phyloP scores from a whole-genome alignment of 2,113 vertebrate species.

The Sphyrna mokarran region DNA sequence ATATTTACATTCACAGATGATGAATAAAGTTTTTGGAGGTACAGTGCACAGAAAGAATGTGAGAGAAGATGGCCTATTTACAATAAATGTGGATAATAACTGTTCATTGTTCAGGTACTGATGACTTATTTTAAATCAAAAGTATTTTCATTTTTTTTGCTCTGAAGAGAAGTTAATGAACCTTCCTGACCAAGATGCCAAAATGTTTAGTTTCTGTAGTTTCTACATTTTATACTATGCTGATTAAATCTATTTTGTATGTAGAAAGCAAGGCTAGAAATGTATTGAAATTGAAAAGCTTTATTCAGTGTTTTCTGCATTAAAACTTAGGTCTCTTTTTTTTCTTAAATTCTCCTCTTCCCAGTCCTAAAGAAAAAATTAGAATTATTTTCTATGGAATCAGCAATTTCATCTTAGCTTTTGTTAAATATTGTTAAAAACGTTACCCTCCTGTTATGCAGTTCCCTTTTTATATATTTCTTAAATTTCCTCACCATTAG shows the following conservation, averaged over 20 bases:
- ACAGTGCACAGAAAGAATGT: slow-evolving; percentile 92
- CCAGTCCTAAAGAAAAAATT: background rate
- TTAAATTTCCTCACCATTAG: slow-evolving; percentile 53
- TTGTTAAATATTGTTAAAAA: background rate
- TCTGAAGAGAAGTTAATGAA: background rate
- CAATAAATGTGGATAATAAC: slow-evolving; percentile 79
- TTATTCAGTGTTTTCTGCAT: background rate
- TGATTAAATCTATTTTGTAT: background rate
- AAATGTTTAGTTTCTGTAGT: background rate
- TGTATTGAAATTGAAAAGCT: background rate
- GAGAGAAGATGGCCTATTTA: slow-evolving; percentile 93
- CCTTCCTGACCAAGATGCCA: background rate
- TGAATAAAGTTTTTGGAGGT: slow-evolving; percentile 98
- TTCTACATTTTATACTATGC: background rate
- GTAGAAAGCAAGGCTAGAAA: background rate
- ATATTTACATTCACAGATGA: slow-evolving; percentile 68
- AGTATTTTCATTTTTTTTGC: background rate
- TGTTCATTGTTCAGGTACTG: slow-evolving; percentile 89
- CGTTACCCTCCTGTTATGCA: background rate
- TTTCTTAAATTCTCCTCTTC: background rate
- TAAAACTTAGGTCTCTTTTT: background rate
- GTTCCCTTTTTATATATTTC: background rate
- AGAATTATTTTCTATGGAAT: background rate
- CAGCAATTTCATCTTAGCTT: background rate
- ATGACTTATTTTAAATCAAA: background rate